phyloP scores from a whole-genome alignment of 2,797 vertebrate species.

The Enteromius radiatus region DNA sequence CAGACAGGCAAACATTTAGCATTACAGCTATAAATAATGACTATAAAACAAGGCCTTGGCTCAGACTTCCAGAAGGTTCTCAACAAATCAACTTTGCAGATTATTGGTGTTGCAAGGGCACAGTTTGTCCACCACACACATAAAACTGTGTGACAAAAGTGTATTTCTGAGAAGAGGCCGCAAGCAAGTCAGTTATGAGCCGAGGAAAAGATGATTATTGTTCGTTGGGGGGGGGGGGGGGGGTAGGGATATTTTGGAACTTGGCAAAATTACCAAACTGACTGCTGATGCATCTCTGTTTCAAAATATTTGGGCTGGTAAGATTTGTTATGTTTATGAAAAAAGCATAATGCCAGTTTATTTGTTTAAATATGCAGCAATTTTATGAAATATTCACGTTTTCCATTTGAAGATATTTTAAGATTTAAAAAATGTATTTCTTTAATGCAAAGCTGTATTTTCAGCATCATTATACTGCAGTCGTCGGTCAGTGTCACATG shows the following conservation, averaged over 20 bases:
- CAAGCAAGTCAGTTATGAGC: background rate
- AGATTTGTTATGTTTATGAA: background rate
- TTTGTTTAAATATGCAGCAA: background rate
- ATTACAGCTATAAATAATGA: slow-evolving; percentile 64
- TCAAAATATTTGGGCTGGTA: background rate
- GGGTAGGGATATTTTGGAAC: background rate
- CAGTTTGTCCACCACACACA: slow-evolving; percentile 63
- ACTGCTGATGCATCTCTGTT: background rate
- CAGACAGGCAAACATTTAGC: slow-evolving; percentile 62
- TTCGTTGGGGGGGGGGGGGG: no score
- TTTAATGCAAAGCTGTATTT: background rate
- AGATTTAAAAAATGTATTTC: background rate
- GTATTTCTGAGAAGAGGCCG: background rate
- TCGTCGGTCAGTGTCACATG: background rate
- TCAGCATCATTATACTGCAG: background rate
- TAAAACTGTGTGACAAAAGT: slow-evolving; percentile 56
- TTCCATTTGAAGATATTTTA: background rate
- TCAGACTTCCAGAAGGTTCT: slow-evolving; percentile 59
- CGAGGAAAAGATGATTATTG: background rate
- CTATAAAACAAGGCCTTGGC: slow-evolving; percentile 66
- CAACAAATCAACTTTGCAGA: slow-evolving; percentile 62
- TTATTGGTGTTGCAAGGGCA: slow-evolving; percentile 59
- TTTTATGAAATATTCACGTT: background rate
- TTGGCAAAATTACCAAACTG: background rate
- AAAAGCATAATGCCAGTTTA: no score